Percentiles rank a stretch among this genome's conserved stretches.
phyloP scores from a whole-genome alignment of 2,113 vertebrate genomes.

The Bothrops jararaca region DNA sequence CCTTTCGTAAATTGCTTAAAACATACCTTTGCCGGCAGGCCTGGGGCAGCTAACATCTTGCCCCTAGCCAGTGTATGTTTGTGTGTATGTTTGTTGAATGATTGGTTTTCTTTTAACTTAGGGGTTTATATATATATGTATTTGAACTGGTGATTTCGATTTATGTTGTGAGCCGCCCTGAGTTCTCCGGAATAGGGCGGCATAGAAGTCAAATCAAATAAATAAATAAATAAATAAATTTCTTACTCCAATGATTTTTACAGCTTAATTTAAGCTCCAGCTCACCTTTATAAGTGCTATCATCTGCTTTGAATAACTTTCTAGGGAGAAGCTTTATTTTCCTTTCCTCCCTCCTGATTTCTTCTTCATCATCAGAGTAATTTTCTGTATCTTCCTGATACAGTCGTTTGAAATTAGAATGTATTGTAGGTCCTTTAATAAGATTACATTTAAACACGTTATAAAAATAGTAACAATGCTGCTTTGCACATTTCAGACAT shows the following conservation, averaged over 20 bases:
- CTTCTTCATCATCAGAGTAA: slow-evolving; percentile 54
- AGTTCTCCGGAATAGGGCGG: too few relatives aligned
- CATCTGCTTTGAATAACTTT: slow-evolving; percentile 60
- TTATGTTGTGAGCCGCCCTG: too few relatives aligned
- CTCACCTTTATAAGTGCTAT: slow-evolving; percentile 58
- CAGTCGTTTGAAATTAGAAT: slow-evolving; percentile 54
- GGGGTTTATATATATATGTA: too few relatives aligned
- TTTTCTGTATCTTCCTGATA: slow-evolving; percentile 47
- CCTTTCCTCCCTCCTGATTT: slow-evolving; percentile 34
- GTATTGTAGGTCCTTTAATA: slow-evolving; percentile 52
- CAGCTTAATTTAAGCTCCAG: neutral
- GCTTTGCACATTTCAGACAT: neutral
- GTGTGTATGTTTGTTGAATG: too few relatives aligned
- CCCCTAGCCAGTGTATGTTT: too few relatives aligned
- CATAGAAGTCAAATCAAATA: too few relatives aligned
- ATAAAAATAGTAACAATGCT: neutral
- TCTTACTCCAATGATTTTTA: neutral
- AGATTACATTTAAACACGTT: neutral
- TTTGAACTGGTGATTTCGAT: too few relatives aligned
- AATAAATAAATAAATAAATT: too few relatives aligned
- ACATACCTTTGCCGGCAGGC: too few relatives aligned
- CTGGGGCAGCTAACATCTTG: too few relatives aligned
- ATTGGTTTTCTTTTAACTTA: too few relatives aligned
- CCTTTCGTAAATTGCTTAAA: too few relatives aligned
- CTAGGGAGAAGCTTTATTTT: slow-evolving; percentile 53